phyloP scores from a whole-genome alignment of 2,113 vertebrate genomes.

The Cinclus cinclus region DNA sequence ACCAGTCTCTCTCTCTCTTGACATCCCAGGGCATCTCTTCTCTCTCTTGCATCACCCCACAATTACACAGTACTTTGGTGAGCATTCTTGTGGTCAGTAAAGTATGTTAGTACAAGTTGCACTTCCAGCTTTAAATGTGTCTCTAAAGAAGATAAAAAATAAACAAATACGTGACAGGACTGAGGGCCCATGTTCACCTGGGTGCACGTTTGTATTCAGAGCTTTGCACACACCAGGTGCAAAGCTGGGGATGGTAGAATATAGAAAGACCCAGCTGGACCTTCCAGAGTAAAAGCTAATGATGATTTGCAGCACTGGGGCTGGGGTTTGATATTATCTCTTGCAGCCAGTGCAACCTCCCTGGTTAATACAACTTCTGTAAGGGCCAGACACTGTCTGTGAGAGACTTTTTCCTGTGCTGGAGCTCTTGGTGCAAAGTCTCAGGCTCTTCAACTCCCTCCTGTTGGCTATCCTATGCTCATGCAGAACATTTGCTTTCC shows the following conservation, averaged over 20 bases:
- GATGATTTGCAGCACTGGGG: background rate
- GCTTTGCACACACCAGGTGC: accelerated
- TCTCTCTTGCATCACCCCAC: background rate
- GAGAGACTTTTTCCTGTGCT: background rate
- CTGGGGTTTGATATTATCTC: background rate
- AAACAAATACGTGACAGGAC: background rate
- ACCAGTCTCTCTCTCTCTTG: background rate
- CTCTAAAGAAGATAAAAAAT: background rate
- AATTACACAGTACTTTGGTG: background rate
- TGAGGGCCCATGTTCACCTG: accelerated
- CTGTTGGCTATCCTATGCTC: background rate
- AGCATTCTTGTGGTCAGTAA: background rate
- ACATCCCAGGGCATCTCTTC: background rate
- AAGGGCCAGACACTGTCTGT: accelerated
- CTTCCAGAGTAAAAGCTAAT: background rate
- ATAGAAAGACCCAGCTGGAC: background rate
- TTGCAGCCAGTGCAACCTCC: background rate
- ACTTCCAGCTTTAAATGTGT: background rate
- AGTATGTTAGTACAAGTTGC: background rate
- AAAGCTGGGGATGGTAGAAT: background rate
- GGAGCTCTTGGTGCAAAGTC: background rate
- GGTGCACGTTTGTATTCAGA: accelerated
- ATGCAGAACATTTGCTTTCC: background rate
- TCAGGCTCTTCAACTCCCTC: background rate
- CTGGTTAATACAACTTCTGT: background rate